Conservation (phyloP, 2,888 invertebrate genomes). For the Itoplectis maculator region DNA sequence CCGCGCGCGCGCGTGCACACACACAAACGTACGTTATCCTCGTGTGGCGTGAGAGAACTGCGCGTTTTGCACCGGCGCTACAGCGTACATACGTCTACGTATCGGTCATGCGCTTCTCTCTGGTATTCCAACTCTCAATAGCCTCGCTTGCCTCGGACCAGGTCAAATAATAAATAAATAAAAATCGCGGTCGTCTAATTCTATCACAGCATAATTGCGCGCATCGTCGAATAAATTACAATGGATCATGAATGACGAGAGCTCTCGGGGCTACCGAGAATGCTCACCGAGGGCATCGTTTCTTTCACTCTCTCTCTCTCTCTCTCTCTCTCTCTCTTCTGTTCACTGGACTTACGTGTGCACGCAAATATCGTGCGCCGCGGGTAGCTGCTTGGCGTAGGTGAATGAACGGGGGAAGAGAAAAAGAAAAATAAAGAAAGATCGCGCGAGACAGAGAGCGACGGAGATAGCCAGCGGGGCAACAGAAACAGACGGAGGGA, state of each 20-base stretch:
- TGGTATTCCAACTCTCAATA: conserved; percentile 42
- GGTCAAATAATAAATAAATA: conserved; percentile 47
- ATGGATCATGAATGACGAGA: conserved; percentile 61
- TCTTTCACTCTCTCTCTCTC: too few relatives aligned
- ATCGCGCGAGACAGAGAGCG: neutral
- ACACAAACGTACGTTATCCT: conserved; percentile 16
- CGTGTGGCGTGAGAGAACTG: conserved; percentile 41
- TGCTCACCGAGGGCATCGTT: conserved; percentile 23
- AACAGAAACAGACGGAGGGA: conserved; percentile 32
- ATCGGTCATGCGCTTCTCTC: conserved; percentile 51
- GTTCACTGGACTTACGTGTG: conserved; percentile 26
- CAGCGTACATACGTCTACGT: conserved; percentile 24
- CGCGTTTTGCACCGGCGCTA: conserved; percentile 35
- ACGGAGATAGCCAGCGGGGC: conserved; percentile 2
- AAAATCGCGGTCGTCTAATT: conserved; percentile 64
- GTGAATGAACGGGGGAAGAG: conserved; percentile 67
- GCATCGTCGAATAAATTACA: conserved; percentile 52
- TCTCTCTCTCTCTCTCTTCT: neutral
- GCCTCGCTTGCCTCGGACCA: conserved; percentile 31
- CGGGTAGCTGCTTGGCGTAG: conserved; percentile 63
- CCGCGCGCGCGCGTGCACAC: conserved; percentile 15
- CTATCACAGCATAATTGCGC: conserved; percentile 47
- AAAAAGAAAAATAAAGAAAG: conserved; percentile 53
- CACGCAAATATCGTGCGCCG: conserved; percentile 57
- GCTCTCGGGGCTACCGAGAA: neutral